phyloP scores from a whole-genome alignment of 2,888 invertebrate genomes.

The Euzetes globulus region DNA sequence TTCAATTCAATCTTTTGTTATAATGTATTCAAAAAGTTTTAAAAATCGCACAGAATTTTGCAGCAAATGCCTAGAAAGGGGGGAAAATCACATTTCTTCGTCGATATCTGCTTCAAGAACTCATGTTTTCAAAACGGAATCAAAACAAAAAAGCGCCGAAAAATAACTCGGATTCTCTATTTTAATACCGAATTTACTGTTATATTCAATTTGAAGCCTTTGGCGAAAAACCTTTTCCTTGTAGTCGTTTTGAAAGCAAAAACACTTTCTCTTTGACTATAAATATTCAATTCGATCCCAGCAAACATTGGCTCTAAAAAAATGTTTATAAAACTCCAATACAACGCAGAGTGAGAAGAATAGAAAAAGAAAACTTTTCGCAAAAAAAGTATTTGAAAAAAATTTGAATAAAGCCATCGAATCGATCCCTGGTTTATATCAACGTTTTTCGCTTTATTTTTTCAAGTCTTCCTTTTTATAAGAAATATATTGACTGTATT shows the following conservation, averaged over 20 bases:
- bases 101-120: too few species aligned
- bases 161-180: too few species aligned
- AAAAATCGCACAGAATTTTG: too few species aligned
- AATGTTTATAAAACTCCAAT: neutral
- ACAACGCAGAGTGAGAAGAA: too few species aligned
- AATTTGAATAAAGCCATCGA: neutral
- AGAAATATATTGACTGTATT: neutral
- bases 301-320: neutral
- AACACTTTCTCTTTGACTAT: neutral
- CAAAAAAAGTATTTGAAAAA: too few species aligned
- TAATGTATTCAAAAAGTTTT: too few species aligned
- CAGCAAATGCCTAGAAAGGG: too few species aligned
- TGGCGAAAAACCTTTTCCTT: constrained; percentile 1
- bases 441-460: neutral
- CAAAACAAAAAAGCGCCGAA: too few species aligned
- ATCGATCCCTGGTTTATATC: neutral
- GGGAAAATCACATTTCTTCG: too few species aligned
- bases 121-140: too few species aligned
- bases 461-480: neutral
- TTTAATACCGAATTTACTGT: neutral
- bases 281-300: neutral
- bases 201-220: constrained; percentile 3
- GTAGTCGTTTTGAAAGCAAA: neutral
- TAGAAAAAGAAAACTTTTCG: neutral
- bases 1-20: too few species aligned